Evolutionary conservation across 2,113 vertebrate genomes (phyloP).

Genomic region (Actenoides hombroni): DNA sequence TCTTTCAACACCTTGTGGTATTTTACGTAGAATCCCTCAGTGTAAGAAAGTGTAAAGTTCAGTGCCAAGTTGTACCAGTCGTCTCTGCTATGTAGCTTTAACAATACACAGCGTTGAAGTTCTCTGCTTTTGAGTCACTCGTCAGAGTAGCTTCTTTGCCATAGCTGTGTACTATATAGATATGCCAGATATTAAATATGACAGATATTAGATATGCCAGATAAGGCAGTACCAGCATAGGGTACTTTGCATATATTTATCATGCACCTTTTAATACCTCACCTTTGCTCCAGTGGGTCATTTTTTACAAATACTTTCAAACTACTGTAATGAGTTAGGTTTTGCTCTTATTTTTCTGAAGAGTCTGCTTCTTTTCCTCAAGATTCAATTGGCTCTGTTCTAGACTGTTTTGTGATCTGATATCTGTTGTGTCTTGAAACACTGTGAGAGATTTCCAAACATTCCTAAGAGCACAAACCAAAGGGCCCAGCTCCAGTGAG

Average conservation of each 20-base stretch:
- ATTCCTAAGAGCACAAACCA: neutral
- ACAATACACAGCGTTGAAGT: neutral
- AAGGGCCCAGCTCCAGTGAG: neutral
- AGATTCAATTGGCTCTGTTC: neutral
- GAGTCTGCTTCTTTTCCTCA: neutral
- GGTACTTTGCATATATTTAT: neutral
- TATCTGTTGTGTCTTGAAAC: neutral
- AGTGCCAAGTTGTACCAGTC: neutral
- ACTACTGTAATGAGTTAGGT: neutral
- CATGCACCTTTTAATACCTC: neutral
- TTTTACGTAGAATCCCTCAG: neutral
- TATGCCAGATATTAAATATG: neutral
- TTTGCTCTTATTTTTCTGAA: conserved; percentile 2
- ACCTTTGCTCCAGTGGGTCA: neutral
- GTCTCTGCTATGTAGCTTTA: neutral
- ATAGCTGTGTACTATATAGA: neutral
- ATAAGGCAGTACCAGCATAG: neutral
- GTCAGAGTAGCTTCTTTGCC: neutral
- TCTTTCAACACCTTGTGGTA: neutral
- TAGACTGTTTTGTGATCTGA: neutral
- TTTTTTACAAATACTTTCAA: neutral
- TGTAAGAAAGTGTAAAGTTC: neutral
- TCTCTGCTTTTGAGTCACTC: neutral
- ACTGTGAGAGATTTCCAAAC: neutral
- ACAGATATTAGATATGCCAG: neutral